Evolutionary conservation across 2,888 invertebrate species (phyloP).

Genomic region (Ormyrus labotus): DNA sequence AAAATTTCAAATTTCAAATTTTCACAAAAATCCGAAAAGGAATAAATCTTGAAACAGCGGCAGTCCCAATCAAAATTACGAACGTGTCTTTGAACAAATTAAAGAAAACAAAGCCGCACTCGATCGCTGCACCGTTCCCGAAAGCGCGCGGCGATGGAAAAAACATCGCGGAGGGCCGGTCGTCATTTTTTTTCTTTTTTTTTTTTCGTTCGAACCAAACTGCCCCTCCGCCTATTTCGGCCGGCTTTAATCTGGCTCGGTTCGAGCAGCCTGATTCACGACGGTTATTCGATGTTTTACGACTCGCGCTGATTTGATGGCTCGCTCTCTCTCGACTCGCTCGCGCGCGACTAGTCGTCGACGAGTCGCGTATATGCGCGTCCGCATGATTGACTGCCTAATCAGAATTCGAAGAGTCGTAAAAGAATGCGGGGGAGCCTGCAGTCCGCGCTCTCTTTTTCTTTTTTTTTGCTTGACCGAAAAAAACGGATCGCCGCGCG

Average conservation of each 20-base stretch:
- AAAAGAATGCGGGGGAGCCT: constrained; percentile 4
- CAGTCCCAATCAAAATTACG: rapidly evolving
- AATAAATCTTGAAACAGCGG: too few relatives aligned
- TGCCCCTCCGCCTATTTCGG: too few relatives aligned
- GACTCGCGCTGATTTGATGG: constrained; percentile 35
- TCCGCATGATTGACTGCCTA: constrained; percentile 28
- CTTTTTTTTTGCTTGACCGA: background rate
- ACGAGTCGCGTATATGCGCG: background rate
- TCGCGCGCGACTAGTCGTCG: background rate
- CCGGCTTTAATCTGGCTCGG: too few relatives aligned
- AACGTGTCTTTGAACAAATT: too few relatives aligned
- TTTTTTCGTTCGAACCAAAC: too few relatives aligned
- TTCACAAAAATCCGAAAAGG: too few relatives aligned
- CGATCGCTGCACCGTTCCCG: too few relatives aligned
- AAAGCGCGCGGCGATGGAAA: too few relatives aligned
- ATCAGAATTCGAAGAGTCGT: constrained; percentile 11
- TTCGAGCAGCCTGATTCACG: background rate
- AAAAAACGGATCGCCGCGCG: background rate
- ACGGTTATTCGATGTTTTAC: constrained; percentile 28
- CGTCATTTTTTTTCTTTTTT: too few relatives aligned
- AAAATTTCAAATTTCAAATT: too few relatives aligned
- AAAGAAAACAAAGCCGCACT: too few relatives aligned
- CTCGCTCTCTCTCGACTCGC: background rate
- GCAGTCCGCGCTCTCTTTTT: background rate
- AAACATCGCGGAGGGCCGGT: too few relatives aligned